A percentile compares a stretch with the other conserved stretches of the same genome.
Conservation (phyloP, 37 sponge, comb jelly and placozoan species). For the Amphimedon queenslandica region DNA sequence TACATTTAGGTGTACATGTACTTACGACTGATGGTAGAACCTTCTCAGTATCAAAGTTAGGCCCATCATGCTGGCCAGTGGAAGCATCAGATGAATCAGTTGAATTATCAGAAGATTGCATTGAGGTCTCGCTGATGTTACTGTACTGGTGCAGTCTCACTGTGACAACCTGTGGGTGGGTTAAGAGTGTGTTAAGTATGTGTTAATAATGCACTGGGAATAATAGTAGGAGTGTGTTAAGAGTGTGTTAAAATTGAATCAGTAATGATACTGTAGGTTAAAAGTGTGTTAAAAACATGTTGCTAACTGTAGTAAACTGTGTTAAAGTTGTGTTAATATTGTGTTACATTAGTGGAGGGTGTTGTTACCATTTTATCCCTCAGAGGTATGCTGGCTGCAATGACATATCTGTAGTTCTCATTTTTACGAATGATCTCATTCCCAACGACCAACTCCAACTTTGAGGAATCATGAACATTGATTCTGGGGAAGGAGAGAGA, state of each 20-base stretch:
- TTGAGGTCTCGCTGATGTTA: conserved; percentile 37
- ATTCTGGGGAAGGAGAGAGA: conserved; percentile 16
- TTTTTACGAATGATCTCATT: conserved; percentile 58
- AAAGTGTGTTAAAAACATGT: no score
- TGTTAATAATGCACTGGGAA: no score
- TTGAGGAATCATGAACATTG: conserved; percentile 42
- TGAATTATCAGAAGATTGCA: conserved; percentile 76
- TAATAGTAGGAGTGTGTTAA: no score
- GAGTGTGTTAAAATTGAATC: no score
- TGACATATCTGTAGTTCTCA: conserved; percentile 70
- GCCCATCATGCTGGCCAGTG: conserved; percentile 46
- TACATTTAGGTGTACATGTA: conserved; percentile 1
- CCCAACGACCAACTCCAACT: conserved; percentile 68
- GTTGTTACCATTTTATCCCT: conserved; percentile 69
- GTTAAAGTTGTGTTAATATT: no score
- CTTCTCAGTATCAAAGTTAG: conserved; percentile 71
- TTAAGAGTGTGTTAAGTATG: no score
- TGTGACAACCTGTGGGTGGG: no score
- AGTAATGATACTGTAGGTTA: no score
- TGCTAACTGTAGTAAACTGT: no score
- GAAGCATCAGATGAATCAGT: conserved; percentile 70
- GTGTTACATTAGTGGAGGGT: no score
- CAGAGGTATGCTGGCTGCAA: conserved; percentile 44
- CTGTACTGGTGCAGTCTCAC: background rate
- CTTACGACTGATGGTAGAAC: conserved; percentile 77